Conservation (phyloP, 2,113 vertebrate species). For the Crocuta crocuta region DNA sequence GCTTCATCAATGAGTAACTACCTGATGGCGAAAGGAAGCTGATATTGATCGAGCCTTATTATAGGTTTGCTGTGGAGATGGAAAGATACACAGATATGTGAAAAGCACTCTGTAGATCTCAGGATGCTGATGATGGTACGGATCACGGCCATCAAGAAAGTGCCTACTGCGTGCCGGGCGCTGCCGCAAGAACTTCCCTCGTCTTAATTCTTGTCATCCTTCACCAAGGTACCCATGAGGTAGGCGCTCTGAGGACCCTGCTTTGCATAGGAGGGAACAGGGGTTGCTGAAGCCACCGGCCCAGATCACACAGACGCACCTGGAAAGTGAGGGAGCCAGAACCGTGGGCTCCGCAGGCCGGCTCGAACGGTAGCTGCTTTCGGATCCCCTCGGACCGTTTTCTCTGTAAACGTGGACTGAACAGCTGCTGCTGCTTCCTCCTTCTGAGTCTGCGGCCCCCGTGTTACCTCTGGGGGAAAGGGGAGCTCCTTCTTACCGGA, state of each 20-base stretch:
- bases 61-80: not conserved
- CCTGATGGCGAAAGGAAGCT: not conserved
- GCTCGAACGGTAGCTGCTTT: rapidly evolving
- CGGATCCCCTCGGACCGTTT: not conserved
- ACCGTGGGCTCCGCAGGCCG: not conserved
- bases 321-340: not conserved
- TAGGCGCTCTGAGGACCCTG: not conserved
- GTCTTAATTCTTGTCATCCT: not conserved
- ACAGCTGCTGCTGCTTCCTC: not conserved
- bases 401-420: not conserved
- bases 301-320: not conserved
- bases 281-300: not conserved
- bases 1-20: not conserved
- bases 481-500: not conserved
- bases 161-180: not conserved
- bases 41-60: not conserved
- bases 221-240: not conserved
- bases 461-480: not conserved
- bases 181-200: not conserved
- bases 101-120: not conserved
- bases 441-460: not conserved
- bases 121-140: not conserved
- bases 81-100: not conserved
- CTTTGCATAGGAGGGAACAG: not conserved
- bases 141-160: not conserved